Evolutionary conservation across 1,140 invertebrate genomes (phyloP).

Genomic region (Bombus fervidus): DNA sequence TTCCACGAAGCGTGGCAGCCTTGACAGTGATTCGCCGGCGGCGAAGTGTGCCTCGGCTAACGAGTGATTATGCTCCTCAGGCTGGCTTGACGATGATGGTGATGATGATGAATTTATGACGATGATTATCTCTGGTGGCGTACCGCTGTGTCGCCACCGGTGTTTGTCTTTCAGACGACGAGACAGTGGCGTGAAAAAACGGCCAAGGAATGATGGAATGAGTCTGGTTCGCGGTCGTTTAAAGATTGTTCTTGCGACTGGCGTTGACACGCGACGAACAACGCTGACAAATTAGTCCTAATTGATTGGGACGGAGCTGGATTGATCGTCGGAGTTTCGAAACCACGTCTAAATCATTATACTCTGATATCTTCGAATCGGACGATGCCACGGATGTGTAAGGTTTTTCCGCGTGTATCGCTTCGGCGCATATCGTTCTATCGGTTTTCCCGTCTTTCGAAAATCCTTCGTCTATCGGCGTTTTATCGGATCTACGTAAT

Average conservation of each 20-base stretch:
- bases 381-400: too few relatives aligned
- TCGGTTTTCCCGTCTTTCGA: too few relatives aligned
- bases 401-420: too few relatives aligned
- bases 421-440: too few relatives aligned
- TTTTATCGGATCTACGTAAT: too few relatives aligned
- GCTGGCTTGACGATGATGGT: constrained; percentile 65
- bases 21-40: constrained; percentile 65
- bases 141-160: constrained; percentile 72
- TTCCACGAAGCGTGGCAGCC: constrained; percentile 61
- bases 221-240: constrained; percentile 33
- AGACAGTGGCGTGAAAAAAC: constrained; percentile 18
- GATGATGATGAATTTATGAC: constrained; percentile 76
- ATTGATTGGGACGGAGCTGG: constrained; percentile 1
- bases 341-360: not conserved
- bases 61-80: constrained; percentile 72
- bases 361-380: not conserved
- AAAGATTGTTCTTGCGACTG: constrained; percentile 34
- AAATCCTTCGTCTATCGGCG: too few relatives aligned
- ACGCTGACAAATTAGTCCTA: not conserved
- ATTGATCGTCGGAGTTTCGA: not conserved
- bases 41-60: constrained; percentile 60
- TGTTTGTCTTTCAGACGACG: constrained; percentile 65
- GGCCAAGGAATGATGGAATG: constrained; percentile 27
- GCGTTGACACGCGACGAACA: constrained; percentile 26
- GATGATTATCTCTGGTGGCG: constrained; percentile 70